Evolutionary conservation across 2,797 vertebrate genomes (phyloP), one percentile per base, ranked within the genome.

Genomic region (Melanotaenia parkinsoni): DNA sequence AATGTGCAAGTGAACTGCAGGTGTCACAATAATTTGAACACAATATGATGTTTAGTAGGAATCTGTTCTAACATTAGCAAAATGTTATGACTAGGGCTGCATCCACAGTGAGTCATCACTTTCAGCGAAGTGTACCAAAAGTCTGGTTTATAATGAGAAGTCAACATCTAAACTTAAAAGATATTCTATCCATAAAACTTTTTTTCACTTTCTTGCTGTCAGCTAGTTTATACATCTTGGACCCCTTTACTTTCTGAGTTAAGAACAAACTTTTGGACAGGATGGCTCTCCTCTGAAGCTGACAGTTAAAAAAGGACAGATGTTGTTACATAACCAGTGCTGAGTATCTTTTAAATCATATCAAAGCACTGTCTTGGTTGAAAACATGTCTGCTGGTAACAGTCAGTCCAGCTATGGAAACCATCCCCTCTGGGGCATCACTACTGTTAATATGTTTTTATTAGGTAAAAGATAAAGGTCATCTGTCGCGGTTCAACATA

Each of bases 401-500:
- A 8, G 16, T 43, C 14, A 18, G 18, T 47, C 43, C 43, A 47
- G 43, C 43, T 20, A 20, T 20, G 43, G 43, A 47, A n/a, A 47
- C 18, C 18, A 8, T 13, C 18, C 18, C 18, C 18, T 5, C 18
- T 47, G 18, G 43, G 43, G 6, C 14, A 47, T 47, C 43, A 47
- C 43, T 47, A 47, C 18, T 4, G 13, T 40, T 40, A 40, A 40
- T 40, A 40, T 40, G 38, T 13, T 40, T 40, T 40, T 40, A 40
- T 40, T 40, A 40, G 38, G 43, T 18, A 43, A 43, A 50, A 20
- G 18, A 20, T n/a, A 50, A 20, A 22, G 8, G 54, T 57, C 30
- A 28, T 43, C 26, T 80, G 57, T 65, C 51, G 35, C 33, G 56
- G 43, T 70, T 80, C 40, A 26, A 18, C 43, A 54, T 56, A 20